Percentiles rank a stretch among this genome's conserved stretches.
Conservation (phyloP, 2,797 vertebrate genomes). For the Morus bassanus region DNA sequence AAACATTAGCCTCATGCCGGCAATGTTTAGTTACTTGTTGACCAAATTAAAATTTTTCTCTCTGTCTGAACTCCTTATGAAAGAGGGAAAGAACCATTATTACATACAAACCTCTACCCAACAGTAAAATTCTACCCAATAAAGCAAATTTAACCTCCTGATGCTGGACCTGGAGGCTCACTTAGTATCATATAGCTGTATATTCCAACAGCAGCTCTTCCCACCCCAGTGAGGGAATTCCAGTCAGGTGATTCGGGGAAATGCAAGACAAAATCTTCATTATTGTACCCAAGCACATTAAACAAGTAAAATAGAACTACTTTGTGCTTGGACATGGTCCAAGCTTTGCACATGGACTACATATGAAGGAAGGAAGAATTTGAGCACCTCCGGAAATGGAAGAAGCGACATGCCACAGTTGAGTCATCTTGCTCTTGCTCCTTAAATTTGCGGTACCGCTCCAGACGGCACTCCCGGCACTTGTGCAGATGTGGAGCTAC, state of each 20-base stretch:
- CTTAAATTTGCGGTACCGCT: conserved; percentile 95
- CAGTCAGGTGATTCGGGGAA: neutral
- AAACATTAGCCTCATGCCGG: neutral
- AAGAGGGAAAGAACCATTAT: neutral
- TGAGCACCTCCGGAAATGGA: conserved; percentile 95
- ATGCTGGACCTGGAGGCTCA: neutral
- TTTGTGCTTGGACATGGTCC: neutral
- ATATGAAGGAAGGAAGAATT: conserved; percentile 2
- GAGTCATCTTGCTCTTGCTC: conserved; percentile 95
- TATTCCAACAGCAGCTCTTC: neutral
- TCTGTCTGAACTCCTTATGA: neutral
- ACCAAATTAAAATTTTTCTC: neutral
- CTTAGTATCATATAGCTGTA: neutral
- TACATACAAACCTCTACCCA: neutral
- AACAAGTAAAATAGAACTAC: neutral
- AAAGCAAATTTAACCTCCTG: neutral
- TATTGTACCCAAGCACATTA: neutral
- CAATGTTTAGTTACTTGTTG: neutral
- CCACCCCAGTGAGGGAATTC: neutral
- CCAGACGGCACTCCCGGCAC: conserved; percentile 95
- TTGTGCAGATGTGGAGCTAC: conserved; percentile 98
- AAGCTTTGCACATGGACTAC: neutral
- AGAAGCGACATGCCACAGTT: conserved; percentile 98
- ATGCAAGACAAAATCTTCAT: neutral
- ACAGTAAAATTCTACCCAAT: neutral